Percentiles rank a stretch among this genome's conserved stretches.
These are phyloP conservation scores for Oreochromis niloticus DNA, from an alignment of 2,113 vertebrate species.

Conservation along the genomic window DNA sequence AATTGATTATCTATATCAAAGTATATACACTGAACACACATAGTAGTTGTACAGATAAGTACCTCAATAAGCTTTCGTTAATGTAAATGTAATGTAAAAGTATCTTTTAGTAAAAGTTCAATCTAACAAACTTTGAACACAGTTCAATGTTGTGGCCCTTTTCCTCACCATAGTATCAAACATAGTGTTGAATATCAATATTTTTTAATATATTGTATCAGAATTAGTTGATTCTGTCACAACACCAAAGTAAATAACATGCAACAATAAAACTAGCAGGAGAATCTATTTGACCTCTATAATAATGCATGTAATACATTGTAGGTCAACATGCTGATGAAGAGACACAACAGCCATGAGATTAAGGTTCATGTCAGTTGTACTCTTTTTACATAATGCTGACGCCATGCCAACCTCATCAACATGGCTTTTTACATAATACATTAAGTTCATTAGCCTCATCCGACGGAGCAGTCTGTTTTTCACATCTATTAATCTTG, in stretches of 20 bases:
- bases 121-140: not conserved
- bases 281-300: not conserved
- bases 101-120: not conserved
- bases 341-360: not conserved
- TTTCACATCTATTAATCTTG: conserved; percentile 29
- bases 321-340: conserved; percentile 8
- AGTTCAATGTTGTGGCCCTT: not conserved
- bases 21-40: not conserved
- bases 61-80: not conserved
- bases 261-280: not conserved
- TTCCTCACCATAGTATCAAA: not conserved
- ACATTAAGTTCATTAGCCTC: conserved; percentile 28
- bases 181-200: not conserved
- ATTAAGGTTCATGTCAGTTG: not conserved
- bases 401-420: not conserved
- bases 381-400: not conserved
- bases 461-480: conserved; percentile 16
- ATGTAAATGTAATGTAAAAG: not conserved
- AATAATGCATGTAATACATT: not conserved
- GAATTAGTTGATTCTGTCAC: not conserved
- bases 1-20: not conserved
- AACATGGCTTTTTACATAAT: conserved; percentile 17
- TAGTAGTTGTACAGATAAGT: not conserved
- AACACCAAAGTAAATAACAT: not conserved
- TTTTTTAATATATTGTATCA: not conserved